phyloP scores from a whole-genome alignment of 2,113 vertebrate species.

The Suricata suricatta region DNA sequence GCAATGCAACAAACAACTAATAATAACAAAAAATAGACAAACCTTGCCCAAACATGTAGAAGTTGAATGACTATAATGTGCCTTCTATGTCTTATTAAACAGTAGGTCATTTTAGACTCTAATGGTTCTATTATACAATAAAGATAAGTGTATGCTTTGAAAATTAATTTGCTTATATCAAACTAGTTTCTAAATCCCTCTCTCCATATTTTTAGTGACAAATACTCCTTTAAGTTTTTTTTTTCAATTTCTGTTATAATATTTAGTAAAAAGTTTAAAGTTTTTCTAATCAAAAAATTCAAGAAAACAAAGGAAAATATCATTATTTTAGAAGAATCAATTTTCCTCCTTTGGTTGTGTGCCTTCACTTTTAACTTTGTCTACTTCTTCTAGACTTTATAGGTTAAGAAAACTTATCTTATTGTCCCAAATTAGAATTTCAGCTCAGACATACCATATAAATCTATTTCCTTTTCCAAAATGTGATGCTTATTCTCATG shows the following conservation, averaged over 20 bases:
- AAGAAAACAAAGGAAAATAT: background rate
- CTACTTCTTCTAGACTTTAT: background rate
- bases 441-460: background rate
- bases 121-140: background rate
- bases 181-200: background rate
- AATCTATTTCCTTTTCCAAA: background rate
- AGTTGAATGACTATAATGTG: background rate
- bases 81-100: background rate
- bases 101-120: background rate
- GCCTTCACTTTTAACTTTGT: background rate
- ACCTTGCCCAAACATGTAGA: background rate
- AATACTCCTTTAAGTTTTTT: background rate
- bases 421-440: background rate
- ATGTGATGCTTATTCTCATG: background rate
- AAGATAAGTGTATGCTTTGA: background rate
- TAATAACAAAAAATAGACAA: background rate
- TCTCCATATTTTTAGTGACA: background rate
- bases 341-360: background rate
- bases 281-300: background rate
- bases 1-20: slow-evolving; percentile 57
- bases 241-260: background rate
- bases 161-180: slow-evolving; percentile 1
- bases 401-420: background rate
- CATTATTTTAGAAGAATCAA: background rate
- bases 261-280: background rate